These are phyloP conservation scores for Corythoichthys haematopterus DNA, from an alignment of 2,113 vertebrate species.

Conservation along the genomic window DNA sequence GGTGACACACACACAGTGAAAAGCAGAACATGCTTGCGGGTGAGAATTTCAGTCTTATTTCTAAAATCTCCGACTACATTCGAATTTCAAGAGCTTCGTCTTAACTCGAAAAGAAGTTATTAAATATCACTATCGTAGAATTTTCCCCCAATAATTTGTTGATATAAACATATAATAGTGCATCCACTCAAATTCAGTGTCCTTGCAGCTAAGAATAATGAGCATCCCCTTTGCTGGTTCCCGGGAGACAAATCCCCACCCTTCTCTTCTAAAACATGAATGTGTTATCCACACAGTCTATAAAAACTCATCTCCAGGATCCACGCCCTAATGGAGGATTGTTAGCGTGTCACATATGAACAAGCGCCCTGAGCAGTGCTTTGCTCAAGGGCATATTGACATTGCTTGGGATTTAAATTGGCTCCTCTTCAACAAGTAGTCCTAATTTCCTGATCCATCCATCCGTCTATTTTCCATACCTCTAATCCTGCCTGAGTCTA, in stretches of 20 bases:
- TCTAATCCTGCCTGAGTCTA: not conserved
- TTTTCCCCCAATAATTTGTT: not conserved
- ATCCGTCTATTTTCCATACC: not conserved
- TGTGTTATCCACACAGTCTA: not conserved
- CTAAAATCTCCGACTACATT: not conserved
- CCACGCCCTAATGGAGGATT: not conserved
- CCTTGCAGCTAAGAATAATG: slow-evolving; percentile 5
- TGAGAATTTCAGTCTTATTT: not conserved
- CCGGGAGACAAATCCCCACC: not conserved
- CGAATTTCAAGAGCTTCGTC: not conserved
- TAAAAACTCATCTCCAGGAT: not conserved
- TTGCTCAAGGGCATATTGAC: slow-evolving; percentile 5
- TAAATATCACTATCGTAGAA: not conserved
- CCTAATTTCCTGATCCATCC: not conserved
- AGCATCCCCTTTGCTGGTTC: not conserved
- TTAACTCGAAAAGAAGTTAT: not conserved
- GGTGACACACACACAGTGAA: not conserved
- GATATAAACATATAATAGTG: not conserved
- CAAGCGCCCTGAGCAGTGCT: not conserved
- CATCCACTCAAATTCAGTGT: not conserved
- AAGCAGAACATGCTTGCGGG: not conserved
- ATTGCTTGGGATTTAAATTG: not conserved
- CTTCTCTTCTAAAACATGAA: not conserved
- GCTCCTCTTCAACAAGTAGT: not conserved
- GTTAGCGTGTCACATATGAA: not conserved